Evolutionary conservation across 2,113 vertebrate species (phyloP).

Genomic region (Camelus bactrianus): DNA sequence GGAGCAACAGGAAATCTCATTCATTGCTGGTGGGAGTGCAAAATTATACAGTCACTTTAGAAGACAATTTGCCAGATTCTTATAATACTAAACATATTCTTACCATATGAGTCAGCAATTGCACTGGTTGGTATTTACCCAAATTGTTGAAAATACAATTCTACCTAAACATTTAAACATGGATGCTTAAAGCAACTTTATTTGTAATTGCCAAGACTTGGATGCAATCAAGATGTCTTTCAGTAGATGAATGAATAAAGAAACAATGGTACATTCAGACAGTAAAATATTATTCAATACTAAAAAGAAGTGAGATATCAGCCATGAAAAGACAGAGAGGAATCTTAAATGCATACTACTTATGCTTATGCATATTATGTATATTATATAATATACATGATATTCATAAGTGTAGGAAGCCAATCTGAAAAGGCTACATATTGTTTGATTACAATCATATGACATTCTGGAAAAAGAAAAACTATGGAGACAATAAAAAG

Average conservation of each 20-base stretch:
- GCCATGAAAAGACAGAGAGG: not conserved
- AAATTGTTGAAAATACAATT: not conserved
- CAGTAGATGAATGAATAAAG: not conserved
- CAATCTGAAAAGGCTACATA: too few relatives aligned
- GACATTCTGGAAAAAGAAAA: not conserved
- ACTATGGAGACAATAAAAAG: not conserved
- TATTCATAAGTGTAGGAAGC: not conserved
- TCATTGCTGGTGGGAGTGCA: not conserved
- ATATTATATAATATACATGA: not conserved
- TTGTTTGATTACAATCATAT: not conserved
- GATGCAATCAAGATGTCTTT: not conserved
- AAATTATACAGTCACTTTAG: not conserved
- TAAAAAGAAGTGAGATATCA: not conserved
- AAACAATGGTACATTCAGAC: not conserved
- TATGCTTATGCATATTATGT: not conserved
- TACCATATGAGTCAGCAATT: not conserved
- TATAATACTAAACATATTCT: not conserved
- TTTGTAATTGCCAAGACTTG: not conserved
- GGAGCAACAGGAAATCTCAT: not conserved
- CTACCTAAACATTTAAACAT: too few relatives aligned
- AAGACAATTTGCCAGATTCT: not conserved
- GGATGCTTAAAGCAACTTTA: not conserved
- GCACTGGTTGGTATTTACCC: not conserved
- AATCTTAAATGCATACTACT: not conserved
- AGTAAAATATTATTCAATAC: not conserved